Base-by-base conservation (phyloP, 2,113 vertebrate species). In the Centropus unirufus region DNA sequence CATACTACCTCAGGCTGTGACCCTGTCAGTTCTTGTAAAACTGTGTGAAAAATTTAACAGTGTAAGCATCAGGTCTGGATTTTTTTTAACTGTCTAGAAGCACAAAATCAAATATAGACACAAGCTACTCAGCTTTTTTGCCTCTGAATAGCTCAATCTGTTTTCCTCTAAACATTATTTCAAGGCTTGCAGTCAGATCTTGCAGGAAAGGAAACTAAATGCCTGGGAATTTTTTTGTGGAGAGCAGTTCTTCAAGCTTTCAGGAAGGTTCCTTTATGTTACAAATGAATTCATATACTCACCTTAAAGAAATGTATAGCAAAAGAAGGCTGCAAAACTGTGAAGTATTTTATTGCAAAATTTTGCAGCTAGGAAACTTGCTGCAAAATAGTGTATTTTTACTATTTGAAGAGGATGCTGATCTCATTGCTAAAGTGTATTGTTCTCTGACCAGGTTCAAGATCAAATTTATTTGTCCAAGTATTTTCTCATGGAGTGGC, bases 1-100 rank as follows among this genome's bases (percentile, higher is more conserved):
- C 95, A 90, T 40, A 69, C 84, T 93, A 92, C 92, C 88, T 94
- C 70, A 61, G 94, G 91, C 93, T 91, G 29, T 91, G 82, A 95
- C 93, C 78, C 83, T 94, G 90, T 88, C 85, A 88, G 42, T 67
- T 94, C 90, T 95, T 90, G 63, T 87, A 90, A 90, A 94, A 77
- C 57, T 93, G 87, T 95, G 82, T 61, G 57, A 92, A 90, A 95
- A 88, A 47, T 77, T 90, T 90, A 90, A 82, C 84, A 85, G 78
- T 20, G 26, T 88, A 89, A 86, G 34, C 67, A 85, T 67, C 67
- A 88, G 67, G 57, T 73, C 42, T 83, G 78, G 8, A 29, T 24
- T 67, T 57, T 94, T 83, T 85, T 68, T 62, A 87, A 86, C 68
- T 83, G 46, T 88, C 85, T 93, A 63, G 72, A 77, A 88, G 63